Percentiles rank a stretch among this genome's conserved stretches.
Conservation (phyloP, 2,888 invertebrate species). For the Melipona beecheii region DNA sequence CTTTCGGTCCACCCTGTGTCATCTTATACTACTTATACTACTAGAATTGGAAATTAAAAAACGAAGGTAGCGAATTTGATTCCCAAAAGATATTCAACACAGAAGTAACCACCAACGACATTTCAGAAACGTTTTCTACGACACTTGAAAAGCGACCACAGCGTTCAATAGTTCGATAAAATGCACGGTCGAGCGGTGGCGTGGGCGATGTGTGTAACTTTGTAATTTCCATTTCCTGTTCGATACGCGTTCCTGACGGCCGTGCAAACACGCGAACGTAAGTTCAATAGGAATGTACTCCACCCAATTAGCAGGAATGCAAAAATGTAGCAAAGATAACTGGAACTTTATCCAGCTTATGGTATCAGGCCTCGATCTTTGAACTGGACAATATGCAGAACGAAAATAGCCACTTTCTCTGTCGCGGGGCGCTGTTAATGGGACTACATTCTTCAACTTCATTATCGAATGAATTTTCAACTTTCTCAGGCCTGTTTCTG, state of each 20-base stretch:
- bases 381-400: background rate
- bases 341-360: background rate
- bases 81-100: background rate
- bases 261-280: background rate
- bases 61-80: too few relatives aligned
- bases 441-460: background rate
- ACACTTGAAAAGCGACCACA: constrained; percentile 5
- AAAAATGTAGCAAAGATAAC: background rate
- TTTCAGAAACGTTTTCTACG: too few relatives aligned
- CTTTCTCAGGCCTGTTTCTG: too few relatives aligned
- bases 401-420: background rate
- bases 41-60: too few relatives aligned
- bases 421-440: background rate
- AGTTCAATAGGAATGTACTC: constrained; percentile 1
- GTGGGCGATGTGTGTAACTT: constrained; percentile 19
- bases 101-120: too few relatives aligned
- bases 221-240: constrained; percentile 29
- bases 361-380: background rate
- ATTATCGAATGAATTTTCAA: background rate
- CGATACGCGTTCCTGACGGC: constrained; percentile 9
- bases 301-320: background rate
- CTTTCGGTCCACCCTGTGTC: too few relatives aligned
- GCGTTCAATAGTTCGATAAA: constrained; percentile 10
- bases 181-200: constrained; percentile 5
- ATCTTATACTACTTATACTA: too few relatives aligned